Conservation (phyloP, 2,888 invertebrate genomes). For the Halictus ligatus region DNA sequence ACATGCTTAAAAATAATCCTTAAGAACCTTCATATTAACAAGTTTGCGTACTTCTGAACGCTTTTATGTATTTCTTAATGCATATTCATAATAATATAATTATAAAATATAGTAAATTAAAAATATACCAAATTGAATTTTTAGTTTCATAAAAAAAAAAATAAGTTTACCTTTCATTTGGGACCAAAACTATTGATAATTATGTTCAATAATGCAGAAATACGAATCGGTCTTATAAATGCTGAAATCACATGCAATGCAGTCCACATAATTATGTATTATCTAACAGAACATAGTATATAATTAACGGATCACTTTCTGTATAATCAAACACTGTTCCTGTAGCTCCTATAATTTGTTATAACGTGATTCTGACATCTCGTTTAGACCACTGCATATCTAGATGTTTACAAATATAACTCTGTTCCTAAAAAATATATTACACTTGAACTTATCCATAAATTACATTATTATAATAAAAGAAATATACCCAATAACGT, state of each 20-base stretch:
- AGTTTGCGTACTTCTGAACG: too few species aligned
- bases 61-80: neutral
- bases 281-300: neutral
- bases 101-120: neutral
- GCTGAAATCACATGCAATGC: neutral
- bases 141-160: neutral
- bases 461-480: neutral
- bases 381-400: neutral
- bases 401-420: neutral
- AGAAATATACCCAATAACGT: neutral
- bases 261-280: neutral
- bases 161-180: too few species aligned
- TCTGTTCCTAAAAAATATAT: neutral
- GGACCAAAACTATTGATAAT: neutral
- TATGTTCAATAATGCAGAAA: neutral
- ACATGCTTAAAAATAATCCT: neutral
- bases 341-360: neutral
- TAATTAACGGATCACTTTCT: neutral
- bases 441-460: neutral
- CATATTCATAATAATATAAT: neutral
- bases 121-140: neutral
- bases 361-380: neutral
- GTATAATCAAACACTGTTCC: neutral
- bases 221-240: constrained; percentile 2
- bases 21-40: too few species aligned